Evolutionary conservation across 2,888 invertebrate species (phyloP).

Genomic region (Hirtodrosophila confusa): DNA sequence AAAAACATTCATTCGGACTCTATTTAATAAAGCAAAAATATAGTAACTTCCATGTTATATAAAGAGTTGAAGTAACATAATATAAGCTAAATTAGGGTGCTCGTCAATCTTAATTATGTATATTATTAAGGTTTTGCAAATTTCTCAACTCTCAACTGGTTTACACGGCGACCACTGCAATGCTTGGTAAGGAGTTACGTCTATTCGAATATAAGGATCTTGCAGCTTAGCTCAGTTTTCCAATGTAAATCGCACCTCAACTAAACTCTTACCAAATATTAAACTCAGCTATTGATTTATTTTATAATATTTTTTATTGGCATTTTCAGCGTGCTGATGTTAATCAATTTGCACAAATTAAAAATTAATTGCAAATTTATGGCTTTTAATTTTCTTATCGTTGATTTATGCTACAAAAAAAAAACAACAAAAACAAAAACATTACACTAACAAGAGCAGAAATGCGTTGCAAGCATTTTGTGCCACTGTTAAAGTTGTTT

Average conservation of each 20-base stretch:
- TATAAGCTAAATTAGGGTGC: no score
- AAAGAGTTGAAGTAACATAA: no score
- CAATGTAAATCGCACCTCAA: neutral
- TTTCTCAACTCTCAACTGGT: no score
- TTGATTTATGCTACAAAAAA: constrained; percentile 72
- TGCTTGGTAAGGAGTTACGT: no score
- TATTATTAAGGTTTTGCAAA: no score
- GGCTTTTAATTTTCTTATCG: constrained; percentile 80
- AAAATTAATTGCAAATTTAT: constrained; percentile 82
- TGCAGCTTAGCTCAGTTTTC: neutral
- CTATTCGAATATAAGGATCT: no score
- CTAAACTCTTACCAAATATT: constrained; percentile 21
- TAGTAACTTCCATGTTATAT: neutral
- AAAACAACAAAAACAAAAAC: constrained; percentile 8
- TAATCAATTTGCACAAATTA: constrained; percentile 80
- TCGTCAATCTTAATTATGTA: no score
- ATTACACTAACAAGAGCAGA: constrained; percentile 12
- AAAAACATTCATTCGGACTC: constrained; percentile 2
- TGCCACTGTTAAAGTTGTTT: constrained; percentile 25
- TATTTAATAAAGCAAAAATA: neutral
- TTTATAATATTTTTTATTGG: constrained; percentile 55
- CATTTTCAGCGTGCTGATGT: constrained; percentile 62
- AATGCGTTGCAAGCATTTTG: constrained; percentile 23
- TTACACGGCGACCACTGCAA: no score
- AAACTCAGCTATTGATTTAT: constrained; percentile 58